Conservation (phyloP, 92 coral and sea anemone genomes). For the Pocillopora meandrina region DNA sequence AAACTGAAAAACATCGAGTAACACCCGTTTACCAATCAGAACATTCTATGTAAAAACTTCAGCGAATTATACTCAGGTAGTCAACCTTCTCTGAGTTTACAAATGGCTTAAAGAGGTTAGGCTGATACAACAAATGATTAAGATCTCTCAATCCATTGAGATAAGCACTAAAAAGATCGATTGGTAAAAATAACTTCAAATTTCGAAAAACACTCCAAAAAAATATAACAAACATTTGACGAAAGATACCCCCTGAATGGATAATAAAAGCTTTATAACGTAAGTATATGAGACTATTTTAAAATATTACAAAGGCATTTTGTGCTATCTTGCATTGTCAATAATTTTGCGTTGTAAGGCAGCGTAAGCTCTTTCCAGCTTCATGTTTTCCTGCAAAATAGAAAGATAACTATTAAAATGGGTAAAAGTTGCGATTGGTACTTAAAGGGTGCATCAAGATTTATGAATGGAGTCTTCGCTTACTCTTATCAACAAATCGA, state of each 20-base stretch:
- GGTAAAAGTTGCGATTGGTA: neutral
- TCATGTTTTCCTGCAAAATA: slow-evolving; percentile 85
- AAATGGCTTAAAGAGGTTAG: too few relatives aligned
- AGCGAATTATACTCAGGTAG: too few relatives aligned
- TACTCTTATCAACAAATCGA: neutral
- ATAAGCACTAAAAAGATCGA: neutral
- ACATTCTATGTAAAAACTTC: too few relatives aligned
- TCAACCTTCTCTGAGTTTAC: too few relatives aligned
- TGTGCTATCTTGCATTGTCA: slow-evolving; percentile 61
- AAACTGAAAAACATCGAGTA: neutral
- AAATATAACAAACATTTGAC: neutral
- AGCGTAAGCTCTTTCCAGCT: slow-evolving; percentile 89
- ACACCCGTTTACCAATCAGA: neutral
- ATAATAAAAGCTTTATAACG: neutral
- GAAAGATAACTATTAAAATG: neutral
- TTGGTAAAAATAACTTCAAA: neutral
- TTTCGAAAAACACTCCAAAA: neutral
- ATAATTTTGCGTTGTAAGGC: slow-evolving; percentile 82
- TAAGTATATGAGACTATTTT: neutral
- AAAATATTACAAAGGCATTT: neutral
- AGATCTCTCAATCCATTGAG: neutral
- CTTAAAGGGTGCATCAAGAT: too few relatives aligned
- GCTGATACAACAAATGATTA: too few relatives aligned
- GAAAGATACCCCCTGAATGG: neutral
- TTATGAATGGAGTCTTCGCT: too few relatives aligned